phyloP scores from a whole-genome alignment of 2,888 invertebrate species.

The Lycocerus yunnanus region DNA sequence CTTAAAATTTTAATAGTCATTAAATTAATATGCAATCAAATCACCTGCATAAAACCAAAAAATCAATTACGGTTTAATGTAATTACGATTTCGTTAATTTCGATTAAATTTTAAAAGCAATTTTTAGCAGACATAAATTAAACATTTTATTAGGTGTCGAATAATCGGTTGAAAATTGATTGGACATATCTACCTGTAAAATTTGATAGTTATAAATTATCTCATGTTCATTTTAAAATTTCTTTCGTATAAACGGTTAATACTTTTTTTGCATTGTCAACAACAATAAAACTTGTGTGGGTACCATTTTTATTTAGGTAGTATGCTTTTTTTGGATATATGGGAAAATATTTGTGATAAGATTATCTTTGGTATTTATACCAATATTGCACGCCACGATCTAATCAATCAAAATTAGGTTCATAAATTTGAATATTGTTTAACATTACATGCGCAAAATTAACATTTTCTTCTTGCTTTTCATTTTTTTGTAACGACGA shows the following conservation, averaged over 20 bases:
- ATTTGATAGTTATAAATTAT: background rate
- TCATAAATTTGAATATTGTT: background rate
- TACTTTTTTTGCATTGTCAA: background rate
- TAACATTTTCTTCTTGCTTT: background rate
- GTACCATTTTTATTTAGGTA: background rate
- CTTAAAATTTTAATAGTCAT: background rate
- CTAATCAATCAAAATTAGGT: background rate
- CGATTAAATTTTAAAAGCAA: background rate
- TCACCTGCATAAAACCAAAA: background rate
- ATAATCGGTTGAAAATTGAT: background rate
- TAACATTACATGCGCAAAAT: background rate
- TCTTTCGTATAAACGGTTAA: background rate
- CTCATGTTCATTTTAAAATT: background rate
- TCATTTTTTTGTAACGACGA: background rate
- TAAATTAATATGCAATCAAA: background rate
- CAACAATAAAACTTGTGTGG: background rate
- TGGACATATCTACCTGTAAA: background rate
- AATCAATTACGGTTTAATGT: background rate
- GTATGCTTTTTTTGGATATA: background rate
- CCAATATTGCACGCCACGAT: background rate
- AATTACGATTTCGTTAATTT: background rate
- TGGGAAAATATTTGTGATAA: background rate
- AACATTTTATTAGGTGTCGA: background rate
- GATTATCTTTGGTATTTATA: background rate
- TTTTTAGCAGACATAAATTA: background rate